Evolutionary conservation across 1,140 invertebrate species (phyloP), one percentile per base, ranked within the genome.

Genomic region (Pseudomyrmex gracilis): DNA sequence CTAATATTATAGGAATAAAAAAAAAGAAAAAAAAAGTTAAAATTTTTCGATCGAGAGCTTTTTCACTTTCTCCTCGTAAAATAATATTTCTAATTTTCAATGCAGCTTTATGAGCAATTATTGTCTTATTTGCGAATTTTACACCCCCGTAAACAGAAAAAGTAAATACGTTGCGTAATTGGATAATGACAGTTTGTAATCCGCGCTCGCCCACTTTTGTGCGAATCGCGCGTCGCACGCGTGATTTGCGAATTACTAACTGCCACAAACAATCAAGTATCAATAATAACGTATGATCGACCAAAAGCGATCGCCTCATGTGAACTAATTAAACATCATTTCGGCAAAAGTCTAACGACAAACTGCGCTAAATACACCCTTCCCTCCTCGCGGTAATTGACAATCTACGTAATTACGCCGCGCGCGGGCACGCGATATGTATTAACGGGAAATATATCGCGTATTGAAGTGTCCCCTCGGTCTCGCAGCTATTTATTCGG

Each of bases 251-350:
- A 80, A 80, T 80, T 58, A 60, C 34, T 58, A 58, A 71, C 53
- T 58, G 12, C 12, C 20, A 53, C 15, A 24, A 70, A 71, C 76
- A 80, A 70, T 80, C 66, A 47, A 34, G 43, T 24, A 58, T 58
- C 53, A 58, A 80, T 47, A 49, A 47, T 20, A 45, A n/a, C 34
- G 43, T 58, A 47, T 70, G 76, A 70, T 71, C n/a, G 53, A 49
- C 43, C 76, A 20, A 58, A 58, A 80, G 66, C 43, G n/a, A 70
- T 47, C 53, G 55, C n/a, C 13, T 66, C 45, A 49, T 45, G 66
- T 45, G 66, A 47, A 80, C 66, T 80, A 80, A 80, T 80, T 80
- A 80, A 80, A 80, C 66, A 71, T 80, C 76, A 80, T 80, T 80
- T 80, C 15, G 66, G 70, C 66, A 80, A 80, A 80, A 80, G 76